A percentile compares a stretch with the other conserved stretches of the same genome.
These are phyloP conservation scores for Tuberolachnus salignus DNA, from an alignment of 2,888 invertebrate species.

Conservation along the genomic window DNA sequence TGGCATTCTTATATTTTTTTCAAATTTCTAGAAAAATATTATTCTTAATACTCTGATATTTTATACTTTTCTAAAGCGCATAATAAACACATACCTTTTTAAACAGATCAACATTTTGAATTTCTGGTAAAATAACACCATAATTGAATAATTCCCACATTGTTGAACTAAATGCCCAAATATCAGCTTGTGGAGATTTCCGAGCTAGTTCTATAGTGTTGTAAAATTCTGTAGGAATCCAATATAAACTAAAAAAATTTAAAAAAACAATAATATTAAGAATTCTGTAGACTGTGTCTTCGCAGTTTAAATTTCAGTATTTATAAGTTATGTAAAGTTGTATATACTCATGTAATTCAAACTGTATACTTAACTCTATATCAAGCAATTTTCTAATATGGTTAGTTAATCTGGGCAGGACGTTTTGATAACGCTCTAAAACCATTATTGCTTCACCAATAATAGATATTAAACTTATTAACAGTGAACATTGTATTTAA, in stretches of 20 bases:
- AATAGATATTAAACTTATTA: too few species aligned
- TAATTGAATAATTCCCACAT: conserved; percentile 90
- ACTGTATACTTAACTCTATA: too few species aligned
- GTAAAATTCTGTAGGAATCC: conserved; percentile 87
- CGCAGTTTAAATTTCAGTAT: too few species aligned
- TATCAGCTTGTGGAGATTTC: conserved; percentile 75
- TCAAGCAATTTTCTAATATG: too few species aligned
- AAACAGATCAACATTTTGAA: conserved; percentile 61
- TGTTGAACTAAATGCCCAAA: conserved; percentile 92
- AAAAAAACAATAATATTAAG: too few species aligned
- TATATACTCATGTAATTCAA: too few species aligned
- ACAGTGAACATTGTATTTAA: too few species aligned
- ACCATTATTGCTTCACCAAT: too few species aligned
- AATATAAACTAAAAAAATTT: conserved; percentile 75
- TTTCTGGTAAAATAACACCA: conserved; percentile 65
- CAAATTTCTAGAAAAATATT: conserved; percentile 69
- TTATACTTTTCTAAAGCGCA: neutral
- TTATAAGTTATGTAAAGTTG: too few species aligned
- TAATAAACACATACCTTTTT: conserved; percentile 61
- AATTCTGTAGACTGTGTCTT: too few species aligned
- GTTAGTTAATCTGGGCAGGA: too few species aligned
- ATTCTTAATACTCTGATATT: neutral
- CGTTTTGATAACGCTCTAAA: too few species aligned
- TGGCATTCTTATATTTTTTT: conserved; percentile 67
- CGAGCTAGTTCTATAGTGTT: conserved; percentile 71